Evolutionary conservation across 2,113 vertebrate genomes (phyloP), one percentile per base, ranked within the genome.

Genomic region (Amphiprion percula): DNA sequence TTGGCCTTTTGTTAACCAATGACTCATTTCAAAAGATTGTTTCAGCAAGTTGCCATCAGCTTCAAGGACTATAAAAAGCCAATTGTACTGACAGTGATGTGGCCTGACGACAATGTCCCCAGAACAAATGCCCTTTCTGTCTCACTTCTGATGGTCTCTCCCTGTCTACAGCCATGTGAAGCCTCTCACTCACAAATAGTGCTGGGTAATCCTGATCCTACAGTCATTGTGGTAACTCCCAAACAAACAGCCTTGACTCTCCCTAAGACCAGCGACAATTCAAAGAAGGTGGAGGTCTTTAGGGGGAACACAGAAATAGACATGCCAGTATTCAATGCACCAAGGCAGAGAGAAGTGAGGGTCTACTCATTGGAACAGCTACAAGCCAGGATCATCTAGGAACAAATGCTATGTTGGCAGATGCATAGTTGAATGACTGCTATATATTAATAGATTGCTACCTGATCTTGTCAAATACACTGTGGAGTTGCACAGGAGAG

Each of bases 111-210:
- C 82, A 65, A 80, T 90, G 90, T 77, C 64, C 70, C 53, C 41
- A n/a, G 79, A 74, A 93, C 86, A 82, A 90, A 88, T 90, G 91
- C 85, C 83, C 82, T 69, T 63, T 71, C 82, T 80, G 74, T 79
- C 56, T 85, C 78, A 68, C 82, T 72, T 67, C 66, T 86, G 85
- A 77, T 66, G 55, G 73, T 80, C 72, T 62, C 59, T 74, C 67
- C 55, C 65, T 72, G 80, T 14, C 72, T 72, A 59, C 41, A 66
- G 68, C 85, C 91, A 92, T 94, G 85, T 86, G 81, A 88, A 87
- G 90, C 78, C 66, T 84, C 33, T 21, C 15, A 37, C 72, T 92
- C 88, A 85, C 71, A 91, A 89, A 92, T 88, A 91, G 90, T 83
- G 74, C 14, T 5, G 28, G 56, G 62, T 72, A 49, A 65, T 90